These are phyloP conservation scores for Chiloscyllium punctatum DNA, from an alignment of 2,797 vertebrate species.

Conservation along the genomic window DNA sequence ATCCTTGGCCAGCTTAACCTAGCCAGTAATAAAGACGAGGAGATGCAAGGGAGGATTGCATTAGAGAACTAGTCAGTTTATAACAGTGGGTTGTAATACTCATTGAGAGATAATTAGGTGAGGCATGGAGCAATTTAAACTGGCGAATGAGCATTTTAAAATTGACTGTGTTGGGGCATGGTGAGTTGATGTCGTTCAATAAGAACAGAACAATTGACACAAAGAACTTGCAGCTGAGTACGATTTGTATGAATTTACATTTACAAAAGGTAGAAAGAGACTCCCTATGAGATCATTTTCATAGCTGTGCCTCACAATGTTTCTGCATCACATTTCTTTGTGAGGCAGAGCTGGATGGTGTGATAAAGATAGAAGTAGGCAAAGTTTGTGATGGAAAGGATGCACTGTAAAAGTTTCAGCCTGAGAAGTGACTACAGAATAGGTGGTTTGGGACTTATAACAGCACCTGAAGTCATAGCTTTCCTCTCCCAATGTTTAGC, in stretches of 20 bases:
- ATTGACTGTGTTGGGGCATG: background rate
- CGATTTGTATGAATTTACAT: background rate
- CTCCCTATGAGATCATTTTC: too few species aligned
- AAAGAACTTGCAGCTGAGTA: background rate
- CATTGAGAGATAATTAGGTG: background rate
- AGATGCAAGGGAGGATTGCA: background rate
- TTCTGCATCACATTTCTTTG: background rate
- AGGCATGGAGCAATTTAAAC: background rate
- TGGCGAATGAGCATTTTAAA: background rate
- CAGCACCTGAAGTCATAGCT: too few species aligned
- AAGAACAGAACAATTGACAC: background rate
- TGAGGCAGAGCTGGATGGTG: background rate
- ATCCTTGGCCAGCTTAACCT: too few species aligned
- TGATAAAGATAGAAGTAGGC: background rate
- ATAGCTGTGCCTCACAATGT: background rate
- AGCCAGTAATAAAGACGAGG: too few species aligned
- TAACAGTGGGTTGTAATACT: background rate
- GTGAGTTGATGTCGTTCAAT: background rate
- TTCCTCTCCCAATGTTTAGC: too few species aligned
- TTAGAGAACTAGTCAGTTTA: background rate
- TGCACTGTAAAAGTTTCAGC: background rate
- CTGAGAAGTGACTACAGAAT: background rate
- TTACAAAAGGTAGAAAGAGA: too few species aligned
- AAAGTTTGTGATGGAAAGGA: background rate
- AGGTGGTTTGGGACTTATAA: background rate